Percentiles rank a stretch among this genome's conserved stretches.
Conservation (phyloP, 2,888 invertebrate species). For the Drosophila lacicola region DNA sequence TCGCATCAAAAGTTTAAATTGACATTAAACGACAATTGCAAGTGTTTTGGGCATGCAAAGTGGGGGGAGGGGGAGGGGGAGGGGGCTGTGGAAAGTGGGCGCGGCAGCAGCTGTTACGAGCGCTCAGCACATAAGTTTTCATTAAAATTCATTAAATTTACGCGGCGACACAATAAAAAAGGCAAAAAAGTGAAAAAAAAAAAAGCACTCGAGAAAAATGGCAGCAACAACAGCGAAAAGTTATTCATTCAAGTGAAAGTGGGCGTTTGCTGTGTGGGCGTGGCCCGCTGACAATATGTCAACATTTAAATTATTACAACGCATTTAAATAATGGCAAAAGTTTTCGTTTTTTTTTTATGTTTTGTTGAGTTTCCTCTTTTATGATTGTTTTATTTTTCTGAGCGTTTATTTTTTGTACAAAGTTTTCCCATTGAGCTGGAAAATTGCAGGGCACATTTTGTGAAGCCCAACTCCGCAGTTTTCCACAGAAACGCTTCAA, state of each 20-base stretch:
- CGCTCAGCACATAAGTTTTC: slow-evolving; percentile 61
- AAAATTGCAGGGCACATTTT: slow-evolving; percentile 14
- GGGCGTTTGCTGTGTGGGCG: slow-evolving; percentile 8
- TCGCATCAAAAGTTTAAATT: slow-evolving; percentile 63
- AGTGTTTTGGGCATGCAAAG: slow-evolving; percentile 43
- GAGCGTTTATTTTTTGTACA: slow-evolving; percentile 9
- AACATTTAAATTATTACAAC: slow-evolving; percentile 73
- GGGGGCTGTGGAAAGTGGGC: neutral
- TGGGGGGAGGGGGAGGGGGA: neutral
- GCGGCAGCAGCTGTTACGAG: slow-evolving; percentile 44
- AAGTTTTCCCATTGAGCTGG: slow-evolving; percentile 18
- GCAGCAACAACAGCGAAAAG: slow-evolving; percentile 12
- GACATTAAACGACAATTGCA: slow-evolving; percentile 60
- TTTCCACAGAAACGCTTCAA: slow-evolving; percentile 4
- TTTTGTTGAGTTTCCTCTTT: slow-evolving; percentile 12
- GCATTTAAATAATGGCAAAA: slow-evolving; percentile 70
- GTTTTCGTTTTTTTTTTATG: slow-evolving; percentile 33
- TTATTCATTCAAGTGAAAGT: slow-evolving; percentile 46
- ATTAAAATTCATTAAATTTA: slow-evolving; percentile 77
- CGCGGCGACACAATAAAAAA: slow-evolving; percentile 59
- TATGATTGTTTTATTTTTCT: slow-evolving; percentile 23
- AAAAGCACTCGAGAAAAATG: slow-evolving; percentile 9
- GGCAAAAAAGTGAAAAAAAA: neutral
- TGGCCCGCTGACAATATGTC: slow-evolving; percentile 67
- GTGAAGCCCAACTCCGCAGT: neutral